These are phyloP conservation scores for Macrophya alboannulata DNA, from an alignment of 2,888 invertebrate species.

Conservation along the genomic window DNA sequence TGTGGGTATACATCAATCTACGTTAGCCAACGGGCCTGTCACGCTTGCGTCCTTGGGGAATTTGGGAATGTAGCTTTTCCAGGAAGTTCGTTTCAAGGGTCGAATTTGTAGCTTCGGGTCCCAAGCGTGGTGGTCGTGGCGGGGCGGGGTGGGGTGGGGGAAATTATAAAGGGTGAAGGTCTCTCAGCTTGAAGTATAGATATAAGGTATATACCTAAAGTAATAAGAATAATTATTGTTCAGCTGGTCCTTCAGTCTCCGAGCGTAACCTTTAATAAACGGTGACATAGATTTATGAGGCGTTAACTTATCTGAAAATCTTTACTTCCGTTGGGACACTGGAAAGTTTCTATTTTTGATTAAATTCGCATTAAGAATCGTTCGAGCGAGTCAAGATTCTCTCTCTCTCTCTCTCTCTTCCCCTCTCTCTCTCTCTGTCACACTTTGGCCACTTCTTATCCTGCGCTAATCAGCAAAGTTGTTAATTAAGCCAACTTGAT, in stretches of 20 bases:
- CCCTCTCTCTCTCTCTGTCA: too few species aligned
- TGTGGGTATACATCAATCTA: constrained; percentile 60
- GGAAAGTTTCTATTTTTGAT: constrained; percentile 28
- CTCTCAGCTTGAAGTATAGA: background rate
- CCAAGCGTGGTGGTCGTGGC: background rate
- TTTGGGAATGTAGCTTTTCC: constrained; percentile 58
- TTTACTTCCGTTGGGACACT: background rate
- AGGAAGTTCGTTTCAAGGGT: constrained; percentile 43
- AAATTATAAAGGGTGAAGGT: constrained; percentile 36
- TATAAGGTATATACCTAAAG: background rate
- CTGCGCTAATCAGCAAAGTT: constrained; percentile 44
- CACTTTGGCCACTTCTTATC: constrained; percentile 20
- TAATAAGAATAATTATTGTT: constrained; percentile 42
- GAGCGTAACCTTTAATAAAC: constrained; percentile 9
- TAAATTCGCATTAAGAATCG: constrained; percentile 37
- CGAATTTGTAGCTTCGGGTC: constrained; percentile 27
- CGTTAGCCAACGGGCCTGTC: constrained; percentile 58
- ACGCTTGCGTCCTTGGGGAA: constrained; percentile 57
- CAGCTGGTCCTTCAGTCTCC: background rate
- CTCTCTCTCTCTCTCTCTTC: too few species aligned
- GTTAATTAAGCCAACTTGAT: constrained; percentile 41
- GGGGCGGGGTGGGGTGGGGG: too few species aligned
- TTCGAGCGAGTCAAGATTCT: constrained; percentile 28
- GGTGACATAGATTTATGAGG: constrained; percentile 27
- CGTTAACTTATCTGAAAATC: background rate